phyloP scores from a whole-genome alignment of 2,797 vertebrate genomes.

The Notolepis coatsorum region DNA sequence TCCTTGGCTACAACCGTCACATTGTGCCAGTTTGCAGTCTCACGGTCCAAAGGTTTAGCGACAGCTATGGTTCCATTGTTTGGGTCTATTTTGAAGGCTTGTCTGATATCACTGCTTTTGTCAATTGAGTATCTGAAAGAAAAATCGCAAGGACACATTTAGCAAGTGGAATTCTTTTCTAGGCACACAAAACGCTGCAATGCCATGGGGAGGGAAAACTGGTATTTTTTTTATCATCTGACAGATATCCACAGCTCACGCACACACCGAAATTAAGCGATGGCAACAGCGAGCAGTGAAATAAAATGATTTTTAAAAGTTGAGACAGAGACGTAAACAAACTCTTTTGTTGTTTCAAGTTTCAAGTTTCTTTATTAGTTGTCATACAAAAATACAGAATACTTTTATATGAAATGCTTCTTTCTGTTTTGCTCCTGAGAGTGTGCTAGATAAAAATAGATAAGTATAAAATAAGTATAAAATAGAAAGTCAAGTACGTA shows the following conservation, averaged over 20 bases:
- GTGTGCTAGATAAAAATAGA: no score
- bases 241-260: constrained; percentile 52
- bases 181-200: constrained; percentile 52
- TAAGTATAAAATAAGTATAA: no score
- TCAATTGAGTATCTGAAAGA: constrained; percentile 88
- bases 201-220: constrained; percentile 55
- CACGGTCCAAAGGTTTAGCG: constrained; percentile 86
- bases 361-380: neutral
- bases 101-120: constrained; percentile 68
- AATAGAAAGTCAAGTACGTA: no score
- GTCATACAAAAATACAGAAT: no score
- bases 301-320: constrained; percentile 26
- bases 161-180: constrained; percentile 51
- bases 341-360: no score
- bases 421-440: no score
- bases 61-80: constrained; percentile 88
- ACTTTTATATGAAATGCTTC: no score
- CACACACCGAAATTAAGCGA: constrained; percentile 27
- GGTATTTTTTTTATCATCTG: constrained; percentile 45
- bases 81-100: constrained; percentile 86
- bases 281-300: constrained; percentile 23
- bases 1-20: constrained; percentile 89
- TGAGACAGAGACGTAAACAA: neutral
- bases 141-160: constrained; percentile 46
- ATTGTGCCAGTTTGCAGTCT: constrained; percentile 89